Percentiles rank a stretch among this genome's conserved stretches.
These are phyloP conservation scores for Erebia epiphron DNA, from an alignment of 2,888 invertebrate genomes.

Conservation along the genomic window DNA sequence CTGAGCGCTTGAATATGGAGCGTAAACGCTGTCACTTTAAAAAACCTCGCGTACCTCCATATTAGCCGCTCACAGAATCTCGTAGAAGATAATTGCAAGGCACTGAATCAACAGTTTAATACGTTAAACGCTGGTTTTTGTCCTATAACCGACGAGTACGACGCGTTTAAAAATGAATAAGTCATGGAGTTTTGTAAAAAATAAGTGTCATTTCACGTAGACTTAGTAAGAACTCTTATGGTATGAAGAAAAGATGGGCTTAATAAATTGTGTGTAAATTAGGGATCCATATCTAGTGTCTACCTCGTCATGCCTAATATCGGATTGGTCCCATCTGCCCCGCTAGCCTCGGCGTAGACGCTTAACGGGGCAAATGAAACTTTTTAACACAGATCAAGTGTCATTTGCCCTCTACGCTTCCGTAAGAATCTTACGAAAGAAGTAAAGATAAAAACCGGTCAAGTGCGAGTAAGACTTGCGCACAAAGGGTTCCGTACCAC, in stretches of 20 bases:
- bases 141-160: background rate
- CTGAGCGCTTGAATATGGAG: constrained; percentile 28
- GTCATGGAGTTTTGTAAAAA: constrained; percentile 18
- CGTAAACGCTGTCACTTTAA: constrained; percentile 33
- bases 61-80: constrained; percentile 27
- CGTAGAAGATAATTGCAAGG: constrained; percentile 28
- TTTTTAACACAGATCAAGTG: no score
- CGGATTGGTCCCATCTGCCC: no score
- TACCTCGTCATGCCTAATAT: no score
- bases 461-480: no score
- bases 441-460: no score
- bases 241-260: background rate
- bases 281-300: no score
- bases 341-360: no score
- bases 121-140: constrained; percentile 29
- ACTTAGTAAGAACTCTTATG: background rate
- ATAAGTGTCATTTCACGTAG: constrained; percentile 19
- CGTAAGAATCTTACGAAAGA: no score
- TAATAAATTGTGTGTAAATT: no score
- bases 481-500: no score
- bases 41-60: constrained; percentile 23
- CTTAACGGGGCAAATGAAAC: no score
- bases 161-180: constrained; percentile 27
- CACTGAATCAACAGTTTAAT: constrained; percentile 28
- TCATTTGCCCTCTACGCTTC: no score